Evolutionary conservation across 2,113 vertebrate species (phyloP).

Genomic region (Odocoileus hemionus): DNA sequence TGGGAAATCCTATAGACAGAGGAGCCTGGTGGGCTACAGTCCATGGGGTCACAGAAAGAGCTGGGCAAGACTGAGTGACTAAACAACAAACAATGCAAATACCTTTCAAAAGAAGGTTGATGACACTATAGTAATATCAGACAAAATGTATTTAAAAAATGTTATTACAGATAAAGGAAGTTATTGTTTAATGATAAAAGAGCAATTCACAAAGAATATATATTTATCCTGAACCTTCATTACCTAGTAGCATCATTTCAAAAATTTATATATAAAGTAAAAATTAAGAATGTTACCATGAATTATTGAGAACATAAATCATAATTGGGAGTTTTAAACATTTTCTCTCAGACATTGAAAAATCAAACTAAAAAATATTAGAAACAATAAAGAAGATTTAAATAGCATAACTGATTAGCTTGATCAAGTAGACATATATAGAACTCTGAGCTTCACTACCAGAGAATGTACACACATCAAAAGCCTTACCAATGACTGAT

Average conservation of each 20-base stretch:
- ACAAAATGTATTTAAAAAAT: slow-evolving; percentile 35
- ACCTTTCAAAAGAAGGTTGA: background rate
- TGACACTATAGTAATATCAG: background rate
- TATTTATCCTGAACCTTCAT: background rate
- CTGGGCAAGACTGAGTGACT: background rate
- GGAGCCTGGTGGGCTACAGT: background rate
- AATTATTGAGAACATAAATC: background rate
- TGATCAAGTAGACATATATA: background rate
- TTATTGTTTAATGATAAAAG: slow-evolving; percentile 22
- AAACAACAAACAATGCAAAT: background rate
- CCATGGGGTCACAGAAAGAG: background rate
- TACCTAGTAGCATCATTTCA: background rate
- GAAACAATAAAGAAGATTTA: background rate
- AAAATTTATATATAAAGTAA: background rate
- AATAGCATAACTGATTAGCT: background rate
- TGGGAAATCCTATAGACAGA: background rate
- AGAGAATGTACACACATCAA: background rate
- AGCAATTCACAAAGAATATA: background rate
- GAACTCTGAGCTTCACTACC: background rate
- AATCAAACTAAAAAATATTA: background rate
- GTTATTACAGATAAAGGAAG: background rate
- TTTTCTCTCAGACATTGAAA: background rate
- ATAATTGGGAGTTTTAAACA: background rate
- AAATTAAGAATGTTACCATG: background rate
- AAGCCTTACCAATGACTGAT: background rate